Evolutionary conservation across 2,113 vertebrate species (phyloP).

Genomic region (Mesembrinibis cayennensis): DNA sequence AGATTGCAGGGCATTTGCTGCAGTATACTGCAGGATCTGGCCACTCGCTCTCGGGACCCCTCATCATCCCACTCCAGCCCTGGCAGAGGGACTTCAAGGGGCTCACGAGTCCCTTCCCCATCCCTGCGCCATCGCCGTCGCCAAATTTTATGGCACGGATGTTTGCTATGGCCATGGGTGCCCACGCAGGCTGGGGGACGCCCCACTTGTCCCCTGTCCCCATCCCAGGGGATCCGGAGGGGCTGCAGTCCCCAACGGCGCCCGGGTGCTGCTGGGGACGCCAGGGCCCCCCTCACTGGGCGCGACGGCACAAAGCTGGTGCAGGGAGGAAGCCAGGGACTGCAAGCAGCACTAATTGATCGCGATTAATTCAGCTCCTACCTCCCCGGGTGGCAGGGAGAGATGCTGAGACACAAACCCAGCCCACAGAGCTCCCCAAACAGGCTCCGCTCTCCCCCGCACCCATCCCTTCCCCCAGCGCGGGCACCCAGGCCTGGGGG

Average conservation of each 20-base stretch:
- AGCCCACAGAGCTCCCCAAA: slow-evolving; percentile 40
- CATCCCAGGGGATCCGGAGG: neutral
- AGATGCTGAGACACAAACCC: slow-evolving; percentile 47
- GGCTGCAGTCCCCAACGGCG: neutral
- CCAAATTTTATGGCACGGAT: neutral
- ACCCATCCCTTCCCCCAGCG: neutral
- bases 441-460: neutral
- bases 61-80: neutral
- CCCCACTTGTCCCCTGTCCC: neutral
- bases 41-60: neutral
- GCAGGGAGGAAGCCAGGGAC: slow-evolving; percentile 47
- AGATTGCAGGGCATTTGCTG: slow-evolving; percentile 46
- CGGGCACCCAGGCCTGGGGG: neutral
- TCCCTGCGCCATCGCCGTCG: neutral
- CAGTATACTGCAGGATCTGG: slow-evolving; percentile 45
- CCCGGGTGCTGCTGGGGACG: neutral
- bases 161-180: neutral
- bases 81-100: neutral
- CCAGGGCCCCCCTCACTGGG: neutral
- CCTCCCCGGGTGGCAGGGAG: slow-evolving; percentile 52
- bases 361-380: slow-evolving; percentile 63
- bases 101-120: neutral
- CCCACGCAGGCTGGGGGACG: neutral
- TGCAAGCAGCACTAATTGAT: slow-evolving; percentile 67
- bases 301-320: slow-evolving; percentile 28